These are phyloP conservation scores for Hyles vespertilio DNA, from an alignment of 1,140 invertebrate genomes.

Conservation along the genomic window DNA sequence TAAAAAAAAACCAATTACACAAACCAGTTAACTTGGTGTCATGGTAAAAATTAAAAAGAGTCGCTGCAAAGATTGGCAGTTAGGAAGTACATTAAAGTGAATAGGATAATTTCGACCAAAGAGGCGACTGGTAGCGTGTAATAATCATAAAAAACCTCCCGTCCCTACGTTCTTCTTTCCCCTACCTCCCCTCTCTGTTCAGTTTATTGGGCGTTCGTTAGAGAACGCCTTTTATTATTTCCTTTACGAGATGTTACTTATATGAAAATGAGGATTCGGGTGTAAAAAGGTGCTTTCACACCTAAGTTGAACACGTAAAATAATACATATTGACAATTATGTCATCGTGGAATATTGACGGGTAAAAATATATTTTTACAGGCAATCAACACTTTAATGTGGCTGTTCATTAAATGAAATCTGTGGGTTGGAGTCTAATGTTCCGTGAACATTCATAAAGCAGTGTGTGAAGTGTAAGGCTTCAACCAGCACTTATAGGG, in stretches of 20 bases:
- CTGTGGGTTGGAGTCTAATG: no score
- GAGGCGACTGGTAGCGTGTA: slow-evolving; percentile 26
- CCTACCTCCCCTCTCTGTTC: slow-evolving; percentile 16
- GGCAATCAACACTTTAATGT: no score
- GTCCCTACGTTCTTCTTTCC: slow-evolving; percentile 4
- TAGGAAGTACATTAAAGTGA: slow-evolving; percentile 33
- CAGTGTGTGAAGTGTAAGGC: no score
- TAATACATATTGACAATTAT: no score
- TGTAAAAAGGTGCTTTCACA: slow-evolving; percentile 3
- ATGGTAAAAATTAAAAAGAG: slow-evolving; percentile 12
- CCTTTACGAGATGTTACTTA: slow-evolving; percentile 13
- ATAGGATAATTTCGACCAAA: slow-evolving; percentile 40
- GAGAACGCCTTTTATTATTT: slow-evolving; percentile 36
- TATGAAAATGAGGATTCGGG: slow-evolving; percentile 13
- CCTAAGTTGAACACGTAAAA: neutral
- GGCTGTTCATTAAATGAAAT: no score
- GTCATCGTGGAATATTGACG: no score
- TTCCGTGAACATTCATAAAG: no score
- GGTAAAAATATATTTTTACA: no score
- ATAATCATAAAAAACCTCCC: slow-evolving; percentile 37
- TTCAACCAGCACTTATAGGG: no score
- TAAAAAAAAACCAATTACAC: no score
- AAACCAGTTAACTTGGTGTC: no score
- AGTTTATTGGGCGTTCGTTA: slow-evolving; percentile 33
- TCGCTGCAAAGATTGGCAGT: slow-evolving; percentile 27